A percentile compares a stretch with the other conserved stretches of the same genome.
Conservation (phyloP, 2,888 invertebrate species). For the Athrips mouffetella region DNA sequence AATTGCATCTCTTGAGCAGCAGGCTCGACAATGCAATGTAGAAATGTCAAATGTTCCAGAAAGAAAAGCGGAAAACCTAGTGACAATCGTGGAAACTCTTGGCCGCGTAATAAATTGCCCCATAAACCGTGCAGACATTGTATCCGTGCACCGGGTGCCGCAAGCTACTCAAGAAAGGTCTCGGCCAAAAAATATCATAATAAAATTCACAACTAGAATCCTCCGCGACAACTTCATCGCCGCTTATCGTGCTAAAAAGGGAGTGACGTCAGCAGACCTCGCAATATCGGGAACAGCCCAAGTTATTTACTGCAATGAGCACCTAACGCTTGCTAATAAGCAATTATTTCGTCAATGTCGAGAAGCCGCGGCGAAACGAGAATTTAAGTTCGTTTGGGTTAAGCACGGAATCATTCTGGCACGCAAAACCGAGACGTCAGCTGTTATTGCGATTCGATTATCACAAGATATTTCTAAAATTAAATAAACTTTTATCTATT, state of each 20-base stretch:
- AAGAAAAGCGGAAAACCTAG: too few relatives aligned
- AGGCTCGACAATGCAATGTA: too few relatives aligned
- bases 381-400: slow-evolving; percentile 17
- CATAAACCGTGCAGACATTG: background rate
- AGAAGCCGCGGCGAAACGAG: slow-evolving; percentile 3
- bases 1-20: too few relatives aligned
- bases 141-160: background rate
- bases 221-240: slow-evolving; percentile 16
- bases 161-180: background rate
- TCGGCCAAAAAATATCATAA: background rate
- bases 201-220: background rate
- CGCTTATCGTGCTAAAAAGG: slow-evolving; percentile 10
- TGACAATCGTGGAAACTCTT: too few relatives aligned
- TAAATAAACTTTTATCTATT: slow-evolving; percentile 7
- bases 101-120: too few relatives aligned
- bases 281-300: slow-evolving; percentile 4
- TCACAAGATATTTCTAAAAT: too few relatives aligned
- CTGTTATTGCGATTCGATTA: too few relatives aligned
- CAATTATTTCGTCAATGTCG: too few relatives aligned
- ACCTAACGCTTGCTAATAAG: too few relatives aligned
- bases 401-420: slow-evolving; percentile 18
- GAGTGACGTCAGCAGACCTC: slow-evolving; percentile 7
- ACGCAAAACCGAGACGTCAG: slow-evolving; percentile 7
- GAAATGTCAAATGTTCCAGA: too few relatives aligned
- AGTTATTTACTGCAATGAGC: too few relatives aligned